Conservation (phyloP, 2,888 invertebrate species). For the Thecocarcelia acutangulata region DNA sequence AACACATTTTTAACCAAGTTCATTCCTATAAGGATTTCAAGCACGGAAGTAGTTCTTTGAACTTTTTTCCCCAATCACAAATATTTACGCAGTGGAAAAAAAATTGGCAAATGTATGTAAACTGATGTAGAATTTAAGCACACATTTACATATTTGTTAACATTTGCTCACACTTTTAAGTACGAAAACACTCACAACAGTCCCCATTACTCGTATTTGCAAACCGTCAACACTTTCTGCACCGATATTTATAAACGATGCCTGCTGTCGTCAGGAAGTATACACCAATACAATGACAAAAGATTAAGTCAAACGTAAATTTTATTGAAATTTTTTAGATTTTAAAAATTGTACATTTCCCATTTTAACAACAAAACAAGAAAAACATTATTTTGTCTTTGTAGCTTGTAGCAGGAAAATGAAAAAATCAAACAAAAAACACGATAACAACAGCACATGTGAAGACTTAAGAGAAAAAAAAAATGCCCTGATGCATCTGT, state of each 20-base stretch:
- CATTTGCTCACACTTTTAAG: constrained; percentile 3
- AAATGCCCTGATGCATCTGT: constrained; percentile 50
- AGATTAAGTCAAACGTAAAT: constrained; percentile 59
- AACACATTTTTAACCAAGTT: too few species aligned
- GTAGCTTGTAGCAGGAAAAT: constrained; percentile 6
- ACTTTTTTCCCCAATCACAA: constrained; percentile 54
- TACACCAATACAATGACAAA: constrained; percentile 57
- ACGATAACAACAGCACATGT: constrained; percentile 34
- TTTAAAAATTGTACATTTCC: constrained; percentile 37
- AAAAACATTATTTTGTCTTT: constrained; percentile 9
- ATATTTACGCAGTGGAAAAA: constrained; percentile 49
- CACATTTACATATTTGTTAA: constrained; percentile 2
- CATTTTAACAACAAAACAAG: constrained; percentile 12
- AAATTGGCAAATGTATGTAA: constrained; percentile 44
- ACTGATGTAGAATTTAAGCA: constrained; percentile 48
- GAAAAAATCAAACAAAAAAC: neutral
- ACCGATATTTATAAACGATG: constrained; percentile 8
- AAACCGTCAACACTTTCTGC: neutral
- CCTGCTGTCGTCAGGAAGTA: constrained; percentile 52
- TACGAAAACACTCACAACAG: neutral
- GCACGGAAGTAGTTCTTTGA: too few species aligned
- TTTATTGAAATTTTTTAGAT: constrained; percentile 59
- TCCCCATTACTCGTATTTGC: constrained; percentile 24
- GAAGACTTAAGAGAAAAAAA: constrained; percentile 22
- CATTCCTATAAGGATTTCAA: too few species aligned